Conservation (phyloP, 2,888 invertebrate species). For the Catocala fraxini region DNA sequence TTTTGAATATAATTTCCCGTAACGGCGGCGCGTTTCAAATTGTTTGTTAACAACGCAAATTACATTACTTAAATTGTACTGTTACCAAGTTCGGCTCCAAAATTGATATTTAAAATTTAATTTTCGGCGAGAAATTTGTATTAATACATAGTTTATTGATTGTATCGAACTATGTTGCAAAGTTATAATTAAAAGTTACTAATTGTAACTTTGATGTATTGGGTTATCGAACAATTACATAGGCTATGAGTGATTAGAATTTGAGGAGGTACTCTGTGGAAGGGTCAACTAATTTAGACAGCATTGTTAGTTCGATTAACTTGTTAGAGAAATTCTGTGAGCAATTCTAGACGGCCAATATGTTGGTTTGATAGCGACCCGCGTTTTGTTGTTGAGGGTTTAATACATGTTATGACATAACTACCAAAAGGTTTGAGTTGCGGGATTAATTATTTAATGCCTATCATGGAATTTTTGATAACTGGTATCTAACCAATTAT, state of each 20-base stretch:
- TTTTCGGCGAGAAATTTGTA: constrained; percentile 30
- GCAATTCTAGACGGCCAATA: constrained; percentile 1
- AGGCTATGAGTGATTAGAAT: constrained; percentile 36
- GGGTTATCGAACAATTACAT: constrained; percentile 42
- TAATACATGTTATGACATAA: background rate
- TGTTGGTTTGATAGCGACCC: background rate
- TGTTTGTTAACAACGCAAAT: constrained; percentile 50
- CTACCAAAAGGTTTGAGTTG: no score
- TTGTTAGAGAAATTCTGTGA: constrained; percentile 13
- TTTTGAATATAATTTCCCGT: constrained; percentile 46
- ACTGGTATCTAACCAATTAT: no score
- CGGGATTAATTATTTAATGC: no score
- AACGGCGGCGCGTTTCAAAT: constrained; percentile 47
- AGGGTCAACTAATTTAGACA: constrained; percentile 15
- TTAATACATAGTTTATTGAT: constrained; percentile 39
- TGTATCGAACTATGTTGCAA: constrained; percentile 23
- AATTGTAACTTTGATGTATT: constrained; percentile 47
- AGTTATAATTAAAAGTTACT: constrained; percentile 37
- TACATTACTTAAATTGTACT: constrained; percentile 38
- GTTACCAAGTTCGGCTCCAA: constrained; percentile 30
- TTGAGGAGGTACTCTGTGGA: constrained; percentile 18
- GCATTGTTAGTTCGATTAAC: constrained; percentile 18
- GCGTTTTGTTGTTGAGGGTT: background rate
- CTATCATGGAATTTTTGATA: no score
- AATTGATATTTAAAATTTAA: constrained; percentile 40